These are phyloP conservation scores for Malacosoma neustria DNA, from an alignment of 2,888 invertebrate species.

Conservation along the genomic window DNA sequence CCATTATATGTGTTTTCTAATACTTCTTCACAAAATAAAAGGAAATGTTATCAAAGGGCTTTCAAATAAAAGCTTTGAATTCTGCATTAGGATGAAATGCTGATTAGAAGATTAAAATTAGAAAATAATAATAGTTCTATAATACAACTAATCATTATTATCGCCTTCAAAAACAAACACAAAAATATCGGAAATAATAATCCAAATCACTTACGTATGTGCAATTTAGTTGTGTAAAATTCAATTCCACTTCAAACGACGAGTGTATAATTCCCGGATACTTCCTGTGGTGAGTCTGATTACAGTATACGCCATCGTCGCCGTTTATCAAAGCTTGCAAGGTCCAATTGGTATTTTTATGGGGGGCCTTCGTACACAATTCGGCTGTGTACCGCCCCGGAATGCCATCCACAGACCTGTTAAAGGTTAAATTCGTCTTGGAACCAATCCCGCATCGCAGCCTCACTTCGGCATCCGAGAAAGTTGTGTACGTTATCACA, in stretches of 20 bases:
- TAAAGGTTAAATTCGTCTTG: constrained; percentile 16
- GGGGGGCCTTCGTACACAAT: constrained; percentile 26
- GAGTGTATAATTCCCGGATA: constrained; percentile 12
- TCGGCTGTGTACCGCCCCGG: constrained; percentile 35
- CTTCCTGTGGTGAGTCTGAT: constrained; percentile 2
- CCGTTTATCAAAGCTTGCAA: constrained; percentile 17
- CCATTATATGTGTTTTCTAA: too few relatives aligned
- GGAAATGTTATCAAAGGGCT: too few relatives aligned
- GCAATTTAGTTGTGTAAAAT: constrained; percentile 23
- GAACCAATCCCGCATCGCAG: constrained; percentile 22
- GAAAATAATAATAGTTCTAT: too few relatives aligned
- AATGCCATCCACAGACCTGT: constrained; percentile 21
- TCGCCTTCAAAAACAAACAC: too few relatives aligned
- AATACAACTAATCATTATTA: too few relatives aligned
- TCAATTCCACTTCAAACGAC: constrained; percentile 6
- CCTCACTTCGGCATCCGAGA: constrained; percentile 14
- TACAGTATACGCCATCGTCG: constrained; percentile 3
- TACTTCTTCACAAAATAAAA: too few relatives aligned
- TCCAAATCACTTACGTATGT: constrained; percentile 30
- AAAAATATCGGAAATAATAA: too few relatives aligned
- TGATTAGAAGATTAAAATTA: too few relatives aligned
- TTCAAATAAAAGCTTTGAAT: too few relatives aligned
- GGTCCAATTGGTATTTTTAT: constrained; percentile 21
- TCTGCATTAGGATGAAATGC: too few relatives aligned
- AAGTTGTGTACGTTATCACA: constrained; percentile 19